Percentiles rank a stretch among this genome's conserved stretches.
Evolutionary conservation across 1,140 invertebrate species (phyloP).

Genomic region (Drosophila tropicalis): DNA sequence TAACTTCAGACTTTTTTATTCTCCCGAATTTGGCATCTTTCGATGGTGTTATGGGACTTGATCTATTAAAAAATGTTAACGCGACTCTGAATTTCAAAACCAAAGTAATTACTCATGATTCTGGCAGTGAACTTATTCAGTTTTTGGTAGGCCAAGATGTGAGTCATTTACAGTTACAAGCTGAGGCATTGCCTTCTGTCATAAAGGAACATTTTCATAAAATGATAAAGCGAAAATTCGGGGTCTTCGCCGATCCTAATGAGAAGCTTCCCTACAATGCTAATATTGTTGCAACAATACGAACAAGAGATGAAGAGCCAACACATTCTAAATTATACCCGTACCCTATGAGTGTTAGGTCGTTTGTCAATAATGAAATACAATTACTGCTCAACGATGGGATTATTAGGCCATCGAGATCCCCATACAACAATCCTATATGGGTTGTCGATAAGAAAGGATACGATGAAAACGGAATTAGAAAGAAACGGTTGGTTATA

Average conservation of each 20-base stretch:
- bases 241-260: neutral
- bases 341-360: constrained; percentile 2
- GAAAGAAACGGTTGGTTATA: constrained; percentile 13
- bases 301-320: neutral
- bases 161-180: neutral
- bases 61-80: no score
- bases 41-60: no score
- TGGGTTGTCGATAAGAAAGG: neutral
- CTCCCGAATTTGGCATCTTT: no score
- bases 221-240: neutral
- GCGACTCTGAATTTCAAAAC: no score
- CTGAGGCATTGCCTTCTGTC: no score
- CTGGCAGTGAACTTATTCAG: no score
- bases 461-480: neutral
- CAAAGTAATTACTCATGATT: no score
- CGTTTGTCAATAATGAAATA: constrained; percentile 5
- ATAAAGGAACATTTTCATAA: neutral
- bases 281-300: neutral
- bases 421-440: constrained; percentile 1
- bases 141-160: no score
- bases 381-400: neutral
- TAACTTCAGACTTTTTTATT: no score
- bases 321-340: neutral
- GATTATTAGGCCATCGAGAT: neutral
- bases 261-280: neutral